These are phyloP conservation scores for Stegophylla sp. DNA, from an alignment of 2,888 invertebrate genomes.

Conservation along the genomic window DNA sequence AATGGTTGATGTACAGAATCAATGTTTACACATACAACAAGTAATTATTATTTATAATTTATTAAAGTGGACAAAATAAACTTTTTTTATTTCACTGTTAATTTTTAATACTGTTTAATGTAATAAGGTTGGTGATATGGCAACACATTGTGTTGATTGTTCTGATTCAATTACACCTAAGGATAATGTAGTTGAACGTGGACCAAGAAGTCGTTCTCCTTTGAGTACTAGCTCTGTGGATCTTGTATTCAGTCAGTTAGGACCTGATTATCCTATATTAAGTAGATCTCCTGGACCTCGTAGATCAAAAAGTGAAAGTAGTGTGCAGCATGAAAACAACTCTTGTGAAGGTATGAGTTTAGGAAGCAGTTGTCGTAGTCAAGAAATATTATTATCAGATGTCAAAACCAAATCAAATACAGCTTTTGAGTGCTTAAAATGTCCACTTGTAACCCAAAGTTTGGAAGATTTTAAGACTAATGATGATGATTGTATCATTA, in stretches of 20 bases:
- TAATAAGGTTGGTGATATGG: conserved; percentile 51
- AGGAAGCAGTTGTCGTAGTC: conserved; percentile 69
- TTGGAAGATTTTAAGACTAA: conserved; percentile 65
- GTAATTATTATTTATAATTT: conserved; percentile 31
- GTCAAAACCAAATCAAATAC: conserved; percentile 62
- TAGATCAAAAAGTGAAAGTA: conserved; percentile 52
- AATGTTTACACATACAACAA: conserved; percentile 63
- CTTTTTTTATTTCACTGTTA: background rate
- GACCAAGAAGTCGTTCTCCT: conserved; percentile 62
- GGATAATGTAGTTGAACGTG: conserved; percentile 56
- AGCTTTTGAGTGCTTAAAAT: conserved; percentile 42
- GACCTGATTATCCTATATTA: conserved; percentile 45
- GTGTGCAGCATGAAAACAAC: conserved; percentile 49
- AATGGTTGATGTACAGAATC: conserved; percentile 73
- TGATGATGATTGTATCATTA: conserved; percentile 62
- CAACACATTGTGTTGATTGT: conserved; percentile 54
- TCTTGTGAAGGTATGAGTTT: conserved; percentile 69
- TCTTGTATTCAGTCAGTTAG: conserved; percentile 56
- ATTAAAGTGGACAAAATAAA: too few species aligned
- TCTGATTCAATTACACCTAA: conserved; percentile 67
- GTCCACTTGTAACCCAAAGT: conserved; percentile 64
- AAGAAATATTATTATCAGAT: conserved; percentile 66
- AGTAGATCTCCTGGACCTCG: conserved; percentile 25
- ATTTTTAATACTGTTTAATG: background rate
- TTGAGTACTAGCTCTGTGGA: conserved; percentile 63